These are phyloP conservation scores for Dysidea cf. avara DNA, from an alignment of 37 sponge, comb jelly and placozoan genomes.

Conservation along the genomic window DNA sequence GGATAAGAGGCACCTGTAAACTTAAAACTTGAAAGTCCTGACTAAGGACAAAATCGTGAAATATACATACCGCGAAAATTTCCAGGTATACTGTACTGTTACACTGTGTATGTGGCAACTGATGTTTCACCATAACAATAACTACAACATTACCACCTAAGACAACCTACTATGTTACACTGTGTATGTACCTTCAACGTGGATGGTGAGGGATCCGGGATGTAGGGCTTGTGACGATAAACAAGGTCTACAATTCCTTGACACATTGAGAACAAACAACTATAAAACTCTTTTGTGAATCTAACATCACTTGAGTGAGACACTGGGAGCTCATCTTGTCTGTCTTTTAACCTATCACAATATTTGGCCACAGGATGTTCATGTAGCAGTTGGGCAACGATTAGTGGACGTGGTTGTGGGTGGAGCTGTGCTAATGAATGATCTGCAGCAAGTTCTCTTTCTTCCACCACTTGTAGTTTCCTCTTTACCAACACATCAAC, in stretches of 20 bases:
- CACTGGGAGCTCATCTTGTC: background rate
- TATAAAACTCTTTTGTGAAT: background rate
- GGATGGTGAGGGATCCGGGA: too few species aligned
- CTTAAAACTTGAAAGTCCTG: too few species aligned
- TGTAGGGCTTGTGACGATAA: background rate
- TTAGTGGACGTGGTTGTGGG: background rate
- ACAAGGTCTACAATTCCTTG: slow-evolving; percentile 49
- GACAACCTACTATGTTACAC: too few species aligned
- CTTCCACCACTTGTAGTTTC: slow-evolving; percentile 4
- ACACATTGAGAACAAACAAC: slow-evolving; percentile 19
- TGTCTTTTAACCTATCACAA: background rate
- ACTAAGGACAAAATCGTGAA: too few species aligned
- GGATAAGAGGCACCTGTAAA: too few species aligned
- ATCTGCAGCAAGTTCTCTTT: background rate
- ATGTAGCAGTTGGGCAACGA: background rate
- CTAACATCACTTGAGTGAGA: too few species aligned
- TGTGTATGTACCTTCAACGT: too few species aligned
- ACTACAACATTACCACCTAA: too few species aligned
- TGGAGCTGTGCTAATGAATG: background rate
- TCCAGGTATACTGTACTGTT: too few species aligned
- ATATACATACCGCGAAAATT: too few species aligned
- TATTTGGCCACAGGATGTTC: background rate
- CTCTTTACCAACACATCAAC: slow-evolving; percentile 5
- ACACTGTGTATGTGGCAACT: too few species aligned
- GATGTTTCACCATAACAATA: too few species aligned